Conservation (phyloP, 2,797 vertebrate species). For the Pseudochaenichthys georgianus region DNA sequence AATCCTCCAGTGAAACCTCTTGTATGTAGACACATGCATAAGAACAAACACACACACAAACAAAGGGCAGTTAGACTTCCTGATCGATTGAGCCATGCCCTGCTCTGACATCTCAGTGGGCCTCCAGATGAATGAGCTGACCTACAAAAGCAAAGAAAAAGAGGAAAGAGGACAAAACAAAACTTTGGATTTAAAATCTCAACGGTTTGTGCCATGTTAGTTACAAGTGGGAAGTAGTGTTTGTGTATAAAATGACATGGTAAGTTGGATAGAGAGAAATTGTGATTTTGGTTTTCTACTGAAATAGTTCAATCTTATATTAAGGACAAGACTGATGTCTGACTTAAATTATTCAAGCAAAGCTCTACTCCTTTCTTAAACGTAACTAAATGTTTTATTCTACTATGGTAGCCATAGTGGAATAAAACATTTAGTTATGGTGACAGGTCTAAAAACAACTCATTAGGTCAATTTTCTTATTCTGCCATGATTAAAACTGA, state of each 20-base stretch:
- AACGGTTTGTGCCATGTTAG: constrained; percentile 57
- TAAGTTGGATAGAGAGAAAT: neutral
- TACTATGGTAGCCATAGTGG: too few species aligned
- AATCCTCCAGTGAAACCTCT: constrained; percentile 65
- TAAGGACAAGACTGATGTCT: neutral
- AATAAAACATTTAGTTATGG: too few species aligned
- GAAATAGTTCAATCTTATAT: neutral
- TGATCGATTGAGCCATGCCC: constrained; percentile 82
- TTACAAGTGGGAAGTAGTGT: constrained; percentile 25
- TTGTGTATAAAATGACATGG: neutral
- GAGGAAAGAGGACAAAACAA: constrained; percentile 65
- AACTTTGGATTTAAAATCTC: constrained; percentile 75
- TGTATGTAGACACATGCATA: constrained; percentile 53
- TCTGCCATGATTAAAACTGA: neutral
- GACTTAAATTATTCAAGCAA: neutral
- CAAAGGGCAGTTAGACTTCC: constrained; percentile 72
- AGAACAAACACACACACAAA: constrained; percentile 47
- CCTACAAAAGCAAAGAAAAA: constrained; percentile 62
- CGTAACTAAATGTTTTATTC: neutral
- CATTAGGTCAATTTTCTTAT: neutral
- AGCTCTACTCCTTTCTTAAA: neutral
- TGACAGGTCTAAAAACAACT: neutral
- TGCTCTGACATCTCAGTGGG: constrained; percentile 76
- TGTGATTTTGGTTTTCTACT: neutral
- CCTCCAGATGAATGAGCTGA: constrained; percentile 80